Percentiles rank a stretch among this genome's conserved stretches.
Evolutionary conservation across 2,797 vertebrate genomes (phyloP).

Genomic region (Acomys russatus): DNA sequence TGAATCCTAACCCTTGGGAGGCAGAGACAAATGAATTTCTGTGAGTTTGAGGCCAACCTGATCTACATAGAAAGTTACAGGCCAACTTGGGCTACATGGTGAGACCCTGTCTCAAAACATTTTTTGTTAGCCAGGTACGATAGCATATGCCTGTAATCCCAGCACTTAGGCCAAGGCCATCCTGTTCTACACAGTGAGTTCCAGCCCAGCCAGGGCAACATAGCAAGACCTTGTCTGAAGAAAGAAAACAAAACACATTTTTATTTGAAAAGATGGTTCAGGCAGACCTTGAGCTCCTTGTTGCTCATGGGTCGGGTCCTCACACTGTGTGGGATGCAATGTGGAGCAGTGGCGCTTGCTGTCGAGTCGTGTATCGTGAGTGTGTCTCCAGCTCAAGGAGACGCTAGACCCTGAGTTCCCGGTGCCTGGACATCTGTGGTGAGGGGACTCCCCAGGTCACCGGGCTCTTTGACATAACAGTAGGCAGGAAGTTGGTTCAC

Average conservation of each 20-base stretch:
- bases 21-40: background rate
- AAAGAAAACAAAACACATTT: background rate
- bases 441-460: conserved; percentile 85
- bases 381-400: conserved; percentile 85
- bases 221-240: background rate
- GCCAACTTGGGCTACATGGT: background rate
- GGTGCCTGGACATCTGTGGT: conserved; percentile 79
- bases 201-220: background rate
- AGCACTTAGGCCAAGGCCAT: background rate
- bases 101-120: background rate
- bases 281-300: too few species aligned
- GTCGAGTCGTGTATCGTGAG: too few species aligned
- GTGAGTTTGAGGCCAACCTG: background rate
- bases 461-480: conserved; percentile 86
- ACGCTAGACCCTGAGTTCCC: conserved; percentile 85
- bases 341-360: too few species aligned
- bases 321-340: too few species aligned
- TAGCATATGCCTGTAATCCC: background rate
- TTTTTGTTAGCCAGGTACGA: background rate
- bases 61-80: background rate
- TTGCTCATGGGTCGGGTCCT: too few species aligned
- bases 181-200: background rate
- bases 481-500: conserved; percentile 86
- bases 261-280: background rate
- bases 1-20: background rate